These are phyloP conservation scores for Natrix natrix DNA, from an alignment of 2,797 vertebrate species.

Conservation along the genomic window DNA sequence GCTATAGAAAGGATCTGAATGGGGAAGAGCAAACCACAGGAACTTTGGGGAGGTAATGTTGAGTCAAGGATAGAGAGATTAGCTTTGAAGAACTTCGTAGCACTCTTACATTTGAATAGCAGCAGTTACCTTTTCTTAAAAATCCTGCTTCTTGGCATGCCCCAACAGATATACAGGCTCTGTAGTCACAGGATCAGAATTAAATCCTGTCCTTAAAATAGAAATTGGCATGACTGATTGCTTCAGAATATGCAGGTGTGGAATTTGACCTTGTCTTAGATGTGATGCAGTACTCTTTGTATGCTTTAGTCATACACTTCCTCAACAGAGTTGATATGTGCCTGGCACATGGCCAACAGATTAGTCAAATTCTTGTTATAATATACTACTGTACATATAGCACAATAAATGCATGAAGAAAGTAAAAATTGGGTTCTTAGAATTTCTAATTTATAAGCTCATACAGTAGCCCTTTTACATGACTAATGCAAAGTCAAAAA, in stretches of 20 bases:
- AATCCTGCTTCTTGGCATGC: conserved; percentile 25
- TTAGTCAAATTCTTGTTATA: neutral
- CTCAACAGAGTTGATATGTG: neutral
- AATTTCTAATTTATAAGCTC: neutral
- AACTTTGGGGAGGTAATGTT: neutral
- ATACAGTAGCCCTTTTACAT: neutral
- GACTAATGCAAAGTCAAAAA: neutral
- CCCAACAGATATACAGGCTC: conserved; percentile 17
- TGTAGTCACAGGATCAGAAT: conserved; percentile 46
- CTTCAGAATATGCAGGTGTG: conserved; percentile 58
- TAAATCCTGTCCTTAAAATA: conserved; percentile 33
- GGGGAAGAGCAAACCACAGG: neutral
- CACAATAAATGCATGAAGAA: neutral
- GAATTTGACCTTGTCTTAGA: conserved; percentile 36
- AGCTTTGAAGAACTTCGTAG: neutral
- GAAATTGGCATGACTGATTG: conserved; percentile 45
- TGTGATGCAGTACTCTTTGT: neutral
- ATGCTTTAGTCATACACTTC: neutral
- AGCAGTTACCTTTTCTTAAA: conserved; percentile 34
- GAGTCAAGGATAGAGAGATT: neutral
- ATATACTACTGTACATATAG: neutral
- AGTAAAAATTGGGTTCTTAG: neutral
- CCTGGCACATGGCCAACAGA: neutral
- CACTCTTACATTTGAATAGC: neutral
- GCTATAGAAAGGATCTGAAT: neutral